Base-by-base conservation (phyloP, 2,113 vertebrate species). In the Jaculus jaculus region DNA sequence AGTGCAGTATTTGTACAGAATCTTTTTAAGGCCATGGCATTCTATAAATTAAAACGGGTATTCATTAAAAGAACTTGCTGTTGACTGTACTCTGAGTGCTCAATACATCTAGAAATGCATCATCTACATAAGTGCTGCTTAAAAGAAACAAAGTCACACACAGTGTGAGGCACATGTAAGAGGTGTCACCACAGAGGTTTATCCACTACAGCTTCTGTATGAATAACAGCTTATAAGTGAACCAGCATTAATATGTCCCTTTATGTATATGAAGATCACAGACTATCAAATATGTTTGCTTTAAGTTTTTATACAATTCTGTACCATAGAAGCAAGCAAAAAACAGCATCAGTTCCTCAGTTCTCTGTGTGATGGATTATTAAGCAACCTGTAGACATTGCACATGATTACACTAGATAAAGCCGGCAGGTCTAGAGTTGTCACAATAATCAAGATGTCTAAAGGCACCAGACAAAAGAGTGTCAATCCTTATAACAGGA, bases 371-470 rank as follows among this genome's bases (percentile, higher is more conserved):
- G 97, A 96, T 96, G 96, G 96, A 79, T 82, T 92, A 94, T 82
- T 93, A 96, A 81, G 91, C 96, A 89, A 69, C 96, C 97, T 95
- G 93, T 89, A 96, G 97, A 96, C 93, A 58, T 94, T 93, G 94
- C 72, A 92, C 96, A 68, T 68, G 97, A 96, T 96, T 97, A 97
- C 95, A 96, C 94, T 87, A 94, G 97, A 77, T 95, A 95, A 97
- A 98, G 98, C 98, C 97, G 94, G 95, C 97, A 97, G 98, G 93
- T 97, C 98, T 96, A 98, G 97, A 98, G 98, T 97, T 98, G 98
- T 97, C 98, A 98, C 97, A 98, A 98, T 86, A 97, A 96, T 96
- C 97, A 93, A 96, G 96, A 88, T 90, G 91, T 94, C 95, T 96
- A 91, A 28, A 84, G 98, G 98, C 98, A 98, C 96, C 95, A 93